Percentiles rank a stretch among this genome's conserved stretches.
phyloP scores from a whole-genome alignment of 2,113 vertebrate genomes.

The Malaclemys terrapin region DNA sequence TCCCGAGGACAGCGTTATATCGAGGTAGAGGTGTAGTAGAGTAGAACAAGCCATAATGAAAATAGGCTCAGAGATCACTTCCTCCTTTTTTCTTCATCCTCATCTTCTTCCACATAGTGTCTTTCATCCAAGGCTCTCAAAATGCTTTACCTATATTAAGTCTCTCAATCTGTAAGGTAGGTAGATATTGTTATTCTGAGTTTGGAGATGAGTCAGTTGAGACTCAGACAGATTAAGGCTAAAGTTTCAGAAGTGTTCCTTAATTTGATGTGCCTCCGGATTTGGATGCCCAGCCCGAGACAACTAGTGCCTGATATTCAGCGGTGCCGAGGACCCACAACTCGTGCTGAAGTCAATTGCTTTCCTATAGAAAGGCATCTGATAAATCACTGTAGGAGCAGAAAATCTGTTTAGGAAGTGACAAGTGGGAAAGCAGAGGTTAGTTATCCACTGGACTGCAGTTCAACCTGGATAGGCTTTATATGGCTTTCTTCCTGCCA shows the following conservation, averaged over 20 bases:
- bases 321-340: not conserved
- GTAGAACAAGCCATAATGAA: slow-evolving; percentile 70
- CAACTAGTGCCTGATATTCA: not conserved
- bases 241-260: slow-evolving; percentile 18
- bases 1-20: no score
- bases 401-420: slow-evolving; percentile 46
- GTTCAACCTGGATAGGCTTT: not conserved
- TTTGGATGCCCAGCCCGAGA: slow-evolving; percentile 7
- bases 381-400: slow-evolving; percentile 29
- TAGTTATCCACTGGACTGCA: not conserved
- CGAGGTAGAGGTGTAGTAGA: not conserved
- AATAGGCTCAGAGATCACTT: slow-evolving; percentile 56
- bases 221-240: not conserved
- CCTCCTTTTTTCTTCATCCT: slow-evolving; percentile 64
- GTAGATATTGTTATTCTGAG: not conserved
- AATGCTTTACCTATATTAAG: not conserved
- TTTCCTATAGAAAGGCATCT: slow-evolving; percentile 41
- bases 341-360: not conserved
- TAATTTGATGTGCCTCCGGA: not conserved
- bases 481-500: not conserved
- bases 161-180: not conserved
- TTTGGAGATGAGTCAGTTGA: not conserved
- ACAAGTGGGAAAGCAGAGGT: not conserved
- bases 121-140: slow-evolving; percentile 1
- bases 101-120: not conserved